Base-by-base conservation (phyloP, 2,888 invertebrate species). In the Geotrupes spiniger region DNA sequence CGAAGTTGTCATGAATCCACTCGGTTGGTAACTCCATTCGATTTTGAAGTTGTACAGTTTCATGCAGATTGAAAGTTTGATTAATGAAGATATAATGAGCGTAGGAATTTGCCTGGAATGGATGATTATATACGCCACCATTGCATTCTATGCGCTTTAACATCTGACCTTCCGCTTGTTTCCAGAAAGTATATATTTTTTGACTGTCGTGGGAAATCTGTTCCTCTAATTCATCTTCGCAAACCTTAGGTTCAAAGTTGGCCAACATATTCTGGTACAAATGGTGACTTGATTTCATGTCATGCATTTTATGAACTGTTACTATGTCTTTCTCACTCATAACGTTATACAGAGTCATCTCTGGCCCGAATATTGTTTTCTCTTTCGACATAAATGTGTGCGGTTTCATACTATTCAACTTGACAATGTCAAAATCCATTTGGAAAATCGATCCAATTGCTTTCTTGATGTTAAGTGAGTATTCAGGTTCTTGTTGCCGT, bases 381-480 rank as follows among this genome's bases (percentile, higher is more conserved):
- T 75, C 72, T 10, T 58, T 51, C 2, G 60, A 55, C 3, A 61
- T 31, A 55, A 70, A 73, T 29, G 62, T 62, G 10, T 64, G 65
- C 1, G 64, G 53, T 37, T 54, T 58, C 4, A 58, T 54, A 1
- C 57, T 44, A 1, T 53, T 50, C 2, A 63, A 47, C 4, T 63
- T 45, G 2, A 71, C 42, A 4, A 61, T 56, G 9, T 49, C 38
- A 37, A 65, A 49, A 33, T 75, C 71, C 38, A 76, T 29, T 52
- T 75, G 74, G 27, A 76, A 52, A 55, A 72, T 63, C n/a, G 70
- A 66, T 1, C 68, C 72, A 12, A 76, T 64, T 1, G 71, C 71
- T 43, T 69, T 65, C 51, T 76, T 76, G 37, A 76, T 68, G 48
- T 76, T 75, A 27, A 60, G 59, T 1, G 72, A 66, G 67, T 69